Evolutionary conservation across 35 echinoderm and acorn worm genomes (phyloP), one percentile per base, ranked within the genome.

Genomic region (Heliocidaris erythrogramma): DNA sequence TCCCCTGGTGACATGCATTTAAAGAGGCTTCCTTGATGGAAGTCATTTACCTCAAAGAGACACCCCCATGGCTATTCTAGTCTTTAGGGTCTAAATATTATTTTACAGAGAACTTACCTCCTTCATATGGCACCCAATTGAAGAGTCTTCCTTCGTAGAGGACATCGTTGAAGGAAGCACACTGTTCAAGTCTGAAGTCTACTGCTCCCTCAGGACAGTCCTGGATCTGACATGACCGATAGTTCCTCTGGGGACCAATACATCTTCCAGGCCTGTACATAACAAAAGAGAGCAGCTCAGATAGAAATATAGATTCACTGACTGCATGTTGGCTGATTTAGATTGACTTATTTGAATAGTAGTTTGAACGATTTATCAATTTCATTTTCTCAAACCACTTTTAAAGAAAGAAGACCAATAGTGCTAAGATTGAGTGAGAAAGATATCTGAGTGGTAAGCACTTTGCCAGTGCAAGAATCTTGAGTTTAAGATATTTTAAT

Each of bases 141-240:
- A 94, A 97, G n/a, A 94, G 93, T 47, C 94, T 96, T 8, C 98
- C 96, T 71, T 95, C 95, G 95, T 92, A 97, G 9, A 48, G 95
- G 13, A 96, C 94, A 9, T 96, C 78, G 60, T 99, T 99, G 95
- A 95, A 99, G n/a, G 94, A 95, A 48, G 95, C 93, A 95, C 98
- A 99, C 94, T 99, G 98, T 48, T 96, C 98, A 30, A 94, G 60
- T 48, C 98, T 78, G 90, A 99, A 99, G 93, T 99, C 98, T 30
- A 93, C 31, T 11, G 96, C 95, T n/a, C 98, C 98, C 30, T 97
- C 98, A 21, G 98, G 98, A 95, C 98, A 99, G 48, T 99, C 98
- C 93, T 99, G 98, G 59, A 99, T 99, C 93, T 99, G 97, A 85
- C 98, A 99, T 14, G 98, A 99, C 11, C 89, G 52, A 60, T 97